Base-by-base conservation (phyloP, 1,140 invertebrate genomes). In the Hycleus phaleratus region DNA sequence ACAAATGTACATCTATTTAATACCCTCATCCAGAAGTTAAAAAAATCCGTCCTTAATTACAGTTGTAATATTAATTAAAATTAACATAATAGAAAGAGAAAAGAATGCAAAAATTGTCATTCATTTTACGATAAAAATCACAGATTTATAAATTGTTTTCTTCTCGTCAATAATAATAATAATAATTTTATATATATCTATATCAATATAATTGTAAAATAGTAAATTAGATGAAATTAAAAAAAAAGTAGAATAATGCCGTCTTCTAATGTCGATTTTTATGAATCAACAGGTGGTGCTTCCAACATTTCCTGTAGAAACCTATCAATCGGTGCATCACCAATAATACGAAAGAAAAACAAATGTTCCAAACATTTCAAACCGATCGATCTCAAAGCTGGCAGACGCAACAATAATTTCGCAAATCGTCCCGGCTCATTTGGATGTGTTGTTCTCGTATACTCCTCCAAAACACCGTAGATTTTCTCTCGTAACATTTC, bases 321-420 rank as follows among this genome's bases (percentile, higher is more conserved):
- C n/a, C 77, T 79, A 61, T 85, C 81, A 62, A 89, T 81, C 45
- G 79, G 82, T 48, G 79, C 80, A 62, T 95, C 91, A 39, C 85
- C 88, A 62, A 94, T 88, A 40, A 97, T 60, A 71, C 91, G 88
- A 78, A 94, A 95, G 79, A 94, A 95, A 79, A 96, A 98, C 44
- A 97, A 79, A 77, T 97, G 91, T 73, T 98, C 94, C 65, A 92
- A 79, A 77, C 95, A 97, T 77, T 97, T 97, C 11, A 98, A 82
- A 32, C 91, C 95, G 69, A 98, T 97, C 56, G 94, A 97, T 49
- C 95, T 82, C 12, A 98, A 81, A 2, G 95, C 91, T 2, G 96
- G 96, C 68, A 98, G 78, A 58, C 96, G 86, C 46, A 98, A 77
- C 55, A 98, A 77, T 4, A 98, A 77, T 72, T 97, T 95, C 18